Percentiles rank a stretch among this genome's conserved stretches.
Conservation (phyloP, 2,113 vertebrate genomes). For the Gallinago jamesoni region DNA sequence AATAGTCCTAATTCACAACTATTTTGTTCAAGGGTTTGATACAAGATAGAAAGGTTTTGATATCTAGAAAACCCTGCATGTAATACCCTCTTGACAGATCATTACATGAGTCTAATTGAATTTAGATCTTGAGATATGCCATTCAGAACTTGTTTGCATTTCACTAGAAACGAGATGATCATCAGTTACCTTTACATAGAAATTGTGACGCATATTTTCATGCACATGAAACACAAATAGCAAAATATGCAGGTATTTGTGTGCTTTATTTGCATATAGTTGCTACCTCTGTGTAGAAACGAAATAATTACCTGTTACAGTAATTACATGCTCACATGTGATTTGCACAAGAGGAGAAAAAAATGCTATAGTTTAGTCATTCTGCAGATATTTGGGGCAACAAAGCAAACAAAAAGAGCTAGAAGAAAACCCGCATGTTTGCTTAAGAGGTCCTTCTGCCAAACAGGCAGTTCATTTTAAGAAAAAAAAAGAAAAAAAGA, state of each 20-base stretch:
- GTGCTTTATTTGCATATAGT: constrained; percentile 50
- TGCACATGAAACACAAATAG: constrained; percentile 41
- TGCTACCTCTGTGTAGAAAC: constrained; percentile 39
- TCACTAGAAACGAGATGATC: constrained; percentile 51
- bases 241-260: constrained; percentile 62
- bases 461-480: background rate
- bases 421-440: background rate
- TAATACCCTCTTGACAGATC: constrained; percentile 17
- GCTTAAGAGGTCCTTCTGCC: background rate
- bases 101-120: constrained; percentile 16
- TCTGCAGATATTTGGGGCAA: constrained; percentile 14
- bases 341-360: constrained; percentile 11
- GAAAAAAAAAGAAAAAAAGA: background rate
- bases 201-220: constrained; percentile 48
- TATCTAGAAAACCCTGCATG: constrained; percentile 8
- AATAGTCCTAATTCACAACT: constrained; percentile 1
- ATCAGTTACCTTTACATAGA: constrained; percentile 43
- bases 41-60: constrained; percentile 18
- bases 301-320: constrained; percentile 6
- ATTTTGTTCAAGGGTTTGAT: constrained; percentile 14
- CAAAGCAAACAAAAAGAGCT: background rate
- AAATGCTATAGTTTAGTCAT: background rate
- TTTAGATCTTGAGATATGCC: constrained; percentile 53
- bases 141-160: constrained; percentile 46
- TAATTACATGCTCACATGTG: constrained; percentile 32